Evolutionary conservation across 2,888 invertebrate species (phyloP).

Genomic region (Platynereis dumerilii): DNA sequence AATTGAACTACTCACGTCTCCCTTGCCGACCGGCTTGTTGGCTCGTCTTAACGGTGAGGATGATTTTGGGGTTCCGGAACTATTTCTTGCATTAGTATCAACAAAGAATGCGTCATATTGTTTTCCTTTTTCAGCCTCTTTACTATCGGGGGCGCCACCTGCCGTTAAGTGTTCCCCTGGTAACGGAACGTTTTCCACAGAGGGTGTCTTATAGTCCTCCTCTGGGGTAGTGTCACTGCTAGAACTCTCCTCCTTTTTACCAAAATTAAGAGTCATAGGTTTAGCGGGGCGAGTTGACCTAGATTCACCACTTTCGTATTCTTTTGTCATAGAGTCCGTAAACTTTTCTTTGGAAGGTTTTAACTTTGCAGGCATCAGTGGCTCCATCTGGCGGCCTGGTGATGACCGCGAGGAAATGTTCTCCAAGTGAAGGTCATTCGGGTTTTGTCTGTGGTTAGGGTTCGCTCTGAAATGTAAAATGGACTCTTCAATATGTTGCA

Average conservation of each 20-base stretch:
- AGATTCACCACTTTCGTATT: conserved; percentile 71
- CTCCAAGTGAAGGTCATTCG: conserved; percentile 15
- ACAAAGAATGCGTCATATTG: conserved; percentile 31
- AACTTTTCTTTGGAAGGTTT: conserved; percentile 72
- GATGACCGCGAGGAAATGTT: conserved; percentile 5
- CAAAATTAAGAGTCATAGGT: conserved; percentile 9
- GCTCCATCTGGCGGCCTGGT: conserved; percentile 62
- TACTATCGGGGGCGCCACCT: not conserved
- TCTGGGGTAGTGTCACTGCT: conserved; percentile 28
- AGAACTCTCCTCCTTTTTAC: not conserved
- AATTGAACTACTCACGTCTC: too few relatives aligned
- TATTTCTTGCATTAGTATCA: conserved; percentile 12
- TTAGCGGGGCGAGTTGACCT: conserved; percentile 22
- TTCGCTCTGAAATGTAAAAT: too few relatives aligned
- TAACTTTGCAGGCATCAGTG: conserved; percentile 69
- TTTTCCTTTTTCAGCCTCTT: not conserved
- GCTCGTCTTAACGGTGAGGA: not conserved
- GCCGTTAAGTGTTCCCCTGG: not conserved
- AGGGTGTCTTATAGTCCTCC: conserved; percentile 40
- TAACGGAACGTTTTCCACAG: conserved; percentile 33
- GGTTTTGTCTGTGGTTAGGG: not conserved
- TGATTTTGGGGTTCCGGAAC: too few relatives aligned
- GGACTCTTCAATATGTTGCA: too few relatives aligned
- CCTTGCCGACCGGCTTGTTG: too few relatives aligned
- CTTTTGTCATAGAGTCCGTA: conserved; percentile 70